A percentile compares a stretch with the other conserved stretches of the same genome.
phyloP scores from a whole-genome alignment of 2,888 invertebrate species.

The Brachylomia viminalis region DNA sequence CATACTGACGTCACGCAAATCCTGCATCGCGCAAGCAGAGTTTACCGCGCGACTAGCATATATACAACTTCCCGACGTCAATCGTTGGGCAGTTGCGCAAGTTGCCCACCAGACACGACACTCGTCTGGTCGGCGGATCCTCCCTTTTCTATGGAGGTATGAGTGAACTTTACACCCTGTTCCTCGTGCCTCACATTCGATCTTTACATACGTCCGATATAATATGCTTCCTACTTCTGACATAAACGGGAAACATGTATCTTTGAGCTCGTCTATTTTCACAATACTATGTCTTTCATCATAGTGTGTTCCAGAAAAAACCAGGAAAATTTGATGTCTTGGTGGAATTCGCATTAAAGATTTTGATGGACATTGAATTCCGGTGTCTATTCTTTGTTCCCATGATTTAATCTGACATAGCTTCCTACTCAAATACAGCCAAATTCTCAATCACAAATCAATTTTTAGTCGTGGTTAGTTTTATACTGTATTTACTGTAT shows the following conservation, averaged over 20 bases:
- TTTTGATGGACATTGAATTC: constrained; percentile 4
- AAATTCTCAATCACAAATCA: not conserved
- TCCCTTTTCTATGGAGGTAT: too few relatives aligned
- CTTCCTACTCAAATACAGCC: not conserved
- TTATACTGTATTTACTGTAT: not conserved
- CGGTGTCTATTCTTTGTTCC: not conserved
- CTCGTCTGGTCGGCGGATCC: too few relatives aligned
- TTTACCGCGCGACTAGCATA: too few relatives aligned
- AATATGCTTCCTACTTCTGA: constrained; percentile 31
- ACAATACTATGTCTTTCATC: not conserved
- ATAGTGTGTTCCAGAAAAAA: not conserved
- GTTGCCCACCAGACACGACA: too few relatives aligned
- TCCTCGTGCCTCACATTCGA: too few relatives aligned
- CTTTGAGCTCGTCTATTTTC: constrained; percentile 8
- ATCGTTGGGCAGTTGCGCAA: too few relatives aligned
- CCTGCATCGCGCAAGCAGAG: too few relatives aligned
- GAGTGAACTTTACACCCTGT: too few relatives aligned
- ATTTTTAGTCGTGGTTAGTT: not conserved
- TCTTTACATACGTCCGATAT: constrained; percentile 7
- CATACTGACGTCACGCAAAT: too few relatives aligned
- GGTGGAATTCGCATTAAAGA: not conserved
- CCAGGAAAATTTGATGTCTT: not conserved
- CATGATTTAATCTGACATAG: not conserved
- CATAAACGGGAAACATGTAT: constrained; percentile 23
- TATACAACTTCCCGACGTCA: too few relatives aligned